Evolutionary conservation across 2,888 invertebrate genomes (phyloP).

Genomic region (Acanthosoma haemorrhoidale): DNA sequence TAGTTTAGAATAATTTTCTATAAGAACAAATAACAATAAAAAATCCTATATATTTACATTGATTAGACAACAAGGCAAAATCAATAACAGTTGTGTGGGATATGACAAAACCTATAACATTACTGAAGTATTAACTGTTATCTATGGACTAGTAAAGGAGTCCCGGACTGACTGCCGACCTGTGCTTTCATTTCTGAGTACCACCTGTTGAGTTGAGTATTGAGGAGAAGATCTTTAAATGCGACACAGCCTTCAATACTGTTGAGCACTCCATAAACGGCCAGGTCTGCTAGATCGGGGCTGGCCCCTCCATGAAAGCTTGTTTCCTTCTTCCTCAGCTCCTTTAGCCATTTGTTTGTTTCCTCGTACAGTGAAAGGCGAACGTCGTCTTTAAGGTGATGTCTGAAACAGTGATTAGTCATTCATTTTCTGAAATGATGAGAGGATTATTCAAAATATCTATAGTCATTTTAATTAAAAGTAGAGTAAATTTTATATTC

Average conservation of each 20-base stretch:
- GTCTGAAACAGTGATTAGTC: slow-evolving; percentile 51
- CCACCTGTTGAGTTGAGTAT: slow-evolving; percentile 74
- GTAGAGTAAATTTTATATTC: too few species aligned
- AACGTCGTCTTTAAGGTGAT: slow-evolving; percentile 81
- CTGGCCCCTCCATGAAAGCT: slow-evolving; percentile 78
- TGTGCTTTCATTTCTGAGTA: slow-evolving; percentile 59
- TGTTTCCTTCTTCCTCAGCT: slow-evolving; percentile 61
- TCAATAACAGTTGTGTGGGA: too few species aligned
- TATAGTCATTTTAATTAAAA: too few species aligned
- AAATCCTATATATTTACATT: too few species aligned
- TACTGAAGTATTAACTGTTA: neutral
- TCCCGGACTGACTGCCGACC: slow-evolving; percentile 26
- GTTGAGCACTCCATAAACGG: slow-evolving; percentile 82
- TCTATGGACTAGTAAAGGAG: slow-evolving; percentile 7
- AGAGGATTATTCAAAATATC: too few species aligned
- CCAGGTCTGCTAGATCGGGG: slow-evolving; percentile 88
- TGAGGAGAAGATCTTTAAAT: slow-evolving; percentile 69
- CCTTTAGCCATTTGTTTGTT: slow-evolving; percentile 70
- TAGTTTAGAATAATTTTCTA: too few species aligned
- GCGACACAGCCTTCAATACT: slow-evolving; percentile 91
- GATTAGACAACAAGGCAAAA: too few species aligned
- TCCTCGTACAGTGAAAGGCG: slow-evolving; percentile 85
- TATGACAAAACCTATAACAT: neutral
- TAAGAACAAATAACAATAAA: too few species aligned
- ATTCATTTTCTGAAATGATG: too few species aligned